A percentile compares a stretch with the other conserved stretches of the same genome.
Evolutionary conservation across 1,140 invertebrate genomes (phyloP).

Genomic region (Muscidifurax raptorellus): DNA sequence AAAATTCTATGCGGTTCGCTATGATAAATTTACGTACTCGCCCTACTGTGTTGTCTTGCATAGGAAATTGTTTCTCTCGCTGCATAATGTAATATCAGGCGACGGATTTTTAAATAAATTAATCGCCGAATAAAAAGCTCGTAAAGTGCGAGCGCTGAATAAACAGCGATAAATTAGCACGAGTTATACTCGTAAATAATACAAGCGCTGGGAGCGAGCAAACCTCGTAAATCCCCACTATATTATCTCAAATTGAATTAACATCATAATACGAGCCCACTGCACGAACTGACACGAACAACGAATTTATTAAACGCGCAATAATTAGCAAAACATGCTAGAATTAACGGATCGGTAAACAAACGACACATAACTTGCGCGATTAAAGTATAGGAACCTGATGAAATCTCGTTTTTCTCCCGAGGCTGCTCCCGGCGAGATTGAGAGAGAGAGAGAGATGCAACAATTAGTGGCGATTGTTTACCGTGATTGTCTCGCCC

Average conservation of each 20-base stretch:
- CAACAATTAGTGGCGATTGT: constrained; percentile 22
- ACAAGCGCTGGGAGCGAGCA: neutral
- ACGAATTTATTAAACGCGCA: neutral
- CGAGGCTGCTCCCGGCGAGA: neutral
- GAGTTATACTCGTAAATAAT: neutral
- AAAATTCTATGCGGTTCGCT: too few species aligned
- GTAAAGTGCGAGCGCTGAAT: neutral
- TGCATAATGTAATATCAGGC: too few species aligned
- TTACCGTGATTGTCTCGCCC: constrained; percentile 12
- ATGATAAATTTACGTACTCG: too few species aligned
- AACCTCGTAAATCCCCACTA: neutral
- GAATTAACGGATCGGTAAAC: neutral
- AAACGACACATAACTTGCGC: constrained; percentile 8
- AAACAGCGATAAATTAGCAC: neutral
- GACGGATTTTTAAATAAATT: neutral
- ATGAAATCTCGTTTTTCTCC: neutral
- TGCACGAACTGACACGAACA: neutral
- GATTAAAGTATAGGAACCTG: neutral
- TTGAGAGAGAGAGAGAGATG: neutral
- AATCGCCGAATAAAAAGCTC: neutral
- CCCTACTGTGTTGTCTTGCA: too few species aligned
- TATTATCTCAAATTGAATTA: constrained; percentile 9
- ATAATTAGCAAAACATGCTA: neutral
- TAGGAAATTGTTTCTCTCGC: too few species aligned
- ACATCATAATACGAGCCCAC: neutral